These are phyloP conservation scores for Heliothis virescens DNA, from an alignment of 1,140 invertebrate species.

Conservation along the genomic window DNA sequence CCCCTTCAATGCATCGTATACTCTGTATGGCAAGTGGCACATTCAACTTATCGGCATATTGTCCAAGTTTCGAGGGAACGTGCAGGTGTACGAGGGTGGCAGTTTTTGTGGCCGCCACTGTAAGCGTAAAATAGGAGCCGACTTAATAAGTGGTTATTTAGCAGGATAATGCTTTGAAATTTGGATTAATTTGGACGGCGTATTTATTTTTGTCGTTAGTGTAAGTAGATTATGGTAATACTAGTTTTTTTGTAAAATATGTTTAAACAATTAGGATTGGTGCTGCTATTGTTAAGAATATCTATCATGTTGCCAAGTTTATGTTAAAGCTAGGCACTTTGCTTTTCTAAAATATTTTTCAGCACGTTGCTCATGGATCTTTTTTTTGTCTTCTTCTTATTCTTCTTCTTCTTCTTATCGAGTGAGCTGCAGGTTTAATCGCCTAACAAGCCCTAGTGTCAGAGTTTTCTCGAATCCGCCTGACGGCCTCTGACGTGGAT, in stretches of 20 bases:
- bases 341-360: too few species aligned
- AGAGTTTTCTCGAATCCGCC: too few species aligned
- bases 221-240: constrained; percentile 57
- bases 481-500: too few species aligned
- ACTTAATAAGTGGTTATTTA: constrained; percentile 81
- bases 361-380: too few species aligned
- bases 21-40: constrained; percentile 65
- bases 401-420: too few species aligned
- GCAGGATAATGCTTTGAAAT: constrained; percentile 62
- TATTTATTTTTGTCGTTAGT: constrained; percentile 45
- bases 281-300: background rate
- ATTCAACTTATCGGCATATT: constrained; percentile 65
- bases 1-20: constrained; percentile 49
- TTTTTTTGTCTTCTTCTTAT: too few species aligned
- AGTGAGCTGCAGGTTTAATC: too few species aligned
- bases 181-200: constrained; percentile 48
- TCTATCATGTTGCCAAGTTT: too few species aligned
- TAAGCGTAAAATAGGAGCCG: constrained; percentile 75
- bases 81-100: constrained; percentile 76
- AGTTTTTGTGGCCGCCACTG: constrained; percentile 71
- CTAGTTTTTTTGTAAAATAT: background rate
- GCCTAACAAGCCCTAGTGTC: too few species aligned
- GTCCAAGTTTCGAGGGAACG: constrained; percentile 73
- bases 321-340: too few species aligned
- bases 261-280: constrained; percentile 3